Base-by-base conservation (phyloP, 2,888 invertebrate genomes). In the Hirtodrosophila histrioides region DNA sequence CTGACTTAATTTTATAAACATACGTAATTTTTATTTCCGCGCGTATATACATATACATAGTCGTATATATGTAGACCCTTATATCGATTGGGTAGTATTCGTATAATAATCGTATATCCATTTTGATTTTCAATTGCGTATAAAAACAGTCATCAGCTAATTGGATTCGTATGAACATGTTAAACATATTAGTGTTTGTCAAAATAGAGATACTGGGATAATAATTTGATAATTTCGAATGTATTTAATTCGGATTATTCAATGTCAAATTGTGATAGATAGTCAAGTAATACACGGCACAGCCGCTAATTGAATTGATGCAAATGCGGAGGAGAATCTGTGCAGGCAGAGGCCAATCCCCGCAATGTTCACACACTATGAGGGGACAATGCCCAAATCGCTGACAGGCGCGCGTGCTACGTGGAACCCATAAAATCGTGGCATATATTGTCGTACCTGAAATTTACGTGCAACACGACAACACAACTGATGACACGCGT, bases 381-480 rank as follows among this genome's bases (percentile, higher is more conserved):
- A 11, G 74, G 31, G 76, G 54, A 73, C 61, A 62, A 66, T 67
- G 74, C 6, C 31, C 46, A 57, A 64, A 81, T 61, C 61, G 61
- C 24, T 66, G 78, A 72, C 61, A 78, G 61, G 60, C 62, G 78
- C 86, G 82, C 81, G 85, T 84, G 78, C 78, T 81, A 78, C 84
- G 81, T 80, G 71, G 69, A 62, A 74, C 62, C 75, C 70, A 77
- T 84, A 84, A 86, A 82, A 84, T 82, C 82, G 87, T 83, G 82
- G 86, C 82, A 87, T 81, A 87, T 74, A 79, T 79, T 75, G 78
- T 56, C 56, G 77, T 78, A 65, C 58, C 60, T 49, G 64, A 78
- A 85, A 79, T 86, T 83, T 88, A 88, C 84, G 78, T 83, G 88
- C 86, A 75, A 86, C 87, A 88, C 89, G 89, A 88, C 88, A 67